Evolutionary conservation across 2,113 vertebrate genomes (phyloP).

Genomic region (Danionella cerebrum): DNA sequence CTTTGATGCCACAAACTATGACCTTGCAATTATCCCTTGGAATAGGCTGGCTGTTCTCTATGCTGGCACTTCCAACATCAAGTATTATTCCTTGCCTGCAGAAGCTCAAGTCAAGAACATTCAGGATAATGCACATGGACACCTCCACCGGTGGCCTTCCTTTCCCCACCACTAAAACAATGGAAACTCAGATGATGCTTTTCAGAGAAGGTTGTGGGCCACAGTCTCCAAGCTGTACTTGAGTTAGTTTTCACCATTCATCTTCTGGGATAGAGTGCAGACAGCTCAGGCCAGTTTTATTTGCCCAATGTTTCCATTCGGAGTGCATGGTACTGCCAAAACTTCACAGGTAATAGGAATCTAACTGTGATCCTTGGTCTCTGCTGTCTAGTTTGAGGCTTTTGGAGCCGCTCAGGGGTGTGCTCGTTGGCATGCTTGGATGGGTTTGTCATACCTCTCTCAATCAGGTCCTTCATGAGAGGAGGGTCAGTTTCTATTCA

Average conservation of each 20-base stretch:
- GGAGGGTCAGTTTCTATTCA: slow-evolving; percentile 28
- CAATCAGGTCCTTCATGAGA: slow-evolving; percentile 60
- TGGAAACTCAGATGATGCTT: slow-evolving; percentile 49
- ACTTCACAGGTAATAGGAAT: slow-evolving; percentile 59
- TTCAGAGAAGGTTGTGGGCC: slow-evolving; percentile 42
- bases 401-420: slow-evolving; percentile 56
- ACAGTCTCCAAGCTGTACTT: slow-evolving; percentile 45
- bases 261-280: slow-evolving; percentile 62
- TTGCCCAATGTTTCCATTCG: slow-evolving; percentile 62
- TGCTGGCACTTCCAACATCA: slow-evolving; percentile 18
- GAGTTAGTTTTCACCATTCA: slow-evolving; percentile 62
- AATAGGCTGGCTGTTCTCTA: slow-evolving; percentile 28
- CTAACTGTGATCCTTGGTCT: slow-evolving; percentile 57
- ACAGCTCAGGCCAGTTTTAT: slow-evolving; percentile 61
- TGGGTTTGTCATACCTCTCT: slow-evolving; percentile 51
- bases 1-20: slow-evolving; percentile 47
- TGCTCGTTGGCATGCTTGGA: slow-evolving; percentile 48
- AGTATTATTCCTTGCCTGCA: slow-evolving; percentile 36
- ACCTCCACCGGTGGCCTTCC: slow-evolving; percentile 23
- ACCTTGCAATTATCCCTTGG: slow-evolving; percentile 29
- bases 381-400: slow-evolving; percentile 58
- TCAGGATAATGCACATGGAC: slow-evolving; percentile 38
- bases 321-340: slow-evolving; percentile 53
- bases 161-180: slow-evolving; percentile 34
- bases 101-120: slow-evolving; percentile 10